A percentile compares a stretch with the other conserved stretches of the same genome.
phyloP scores from a whole-genome alignment of 2,113 vertebrate genomes.

The Sardina pilchardus region DNA sequence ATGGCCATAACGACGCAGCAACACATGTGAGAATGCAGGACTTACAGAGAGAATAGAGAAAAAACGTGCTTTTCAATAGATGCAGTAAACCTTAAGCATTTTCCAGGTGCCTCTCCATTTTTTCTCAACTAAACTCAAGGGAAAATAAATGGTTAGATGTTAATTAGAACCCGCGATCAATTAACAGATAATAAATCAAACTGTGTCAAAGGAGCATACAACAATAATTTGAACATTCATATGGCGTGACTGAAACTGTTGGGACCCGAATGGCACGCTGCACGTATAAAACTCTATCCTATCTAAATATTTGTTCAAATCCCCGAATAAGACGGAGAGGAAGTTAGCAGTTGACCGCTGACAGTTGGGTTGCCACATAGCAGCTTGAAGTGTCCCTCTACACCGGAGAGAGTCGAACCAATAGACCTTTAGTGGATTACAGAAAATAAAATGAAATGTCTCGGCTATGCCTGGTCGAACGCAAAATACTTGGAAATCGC shows the following conservation, averaged over 20 bases:
- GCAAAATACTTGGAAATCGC: background rate
- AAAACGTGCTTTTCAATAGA: background rate
- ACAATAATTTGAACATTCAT: constrained; percentile 55
- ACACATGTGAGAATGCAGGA: background rate
- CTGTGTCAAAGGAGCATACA: constrained; percentile 49
- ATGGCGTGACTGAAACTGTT: constrained; percentile 48
- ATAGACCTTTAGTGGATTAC: background rate
- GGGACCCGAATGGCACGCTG: constrained; percentile 49
- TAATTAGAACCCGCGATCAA: constrained; percentile 58
- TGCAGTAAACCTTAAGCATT: background rate
- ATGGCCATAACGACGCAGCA: background rate
- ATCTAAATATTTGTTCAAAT: constrained; percentile 72
- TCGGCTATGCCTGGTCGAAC: background rate
- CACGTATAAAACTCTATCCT: constrained; percentile 66
- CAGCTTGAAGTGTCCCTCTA: constrained; percentile 54
- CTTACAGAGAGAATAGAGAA: background rate
- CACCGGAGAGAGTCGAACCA: constrained; percentile 30
- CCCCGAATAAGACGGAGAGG: constrained; percentile 63
- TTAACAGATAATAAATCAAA: constrained; percentile 71
- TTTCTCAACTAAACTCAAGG: constrained; percentile 14
- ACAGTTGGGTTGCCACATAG: constrained; percentile 56
- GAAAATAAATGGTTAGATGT: constrained; percentile 42
- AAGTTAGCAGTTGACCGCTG: constrained; percentile 69
- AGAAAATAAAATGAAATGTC: background rate
- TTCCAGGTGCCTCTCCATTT: constrained; percentile 26